Base-by-base conservation (phyloP, 2,113 vertebrate genomes). In the Limnothrissa miodon region DNA sequence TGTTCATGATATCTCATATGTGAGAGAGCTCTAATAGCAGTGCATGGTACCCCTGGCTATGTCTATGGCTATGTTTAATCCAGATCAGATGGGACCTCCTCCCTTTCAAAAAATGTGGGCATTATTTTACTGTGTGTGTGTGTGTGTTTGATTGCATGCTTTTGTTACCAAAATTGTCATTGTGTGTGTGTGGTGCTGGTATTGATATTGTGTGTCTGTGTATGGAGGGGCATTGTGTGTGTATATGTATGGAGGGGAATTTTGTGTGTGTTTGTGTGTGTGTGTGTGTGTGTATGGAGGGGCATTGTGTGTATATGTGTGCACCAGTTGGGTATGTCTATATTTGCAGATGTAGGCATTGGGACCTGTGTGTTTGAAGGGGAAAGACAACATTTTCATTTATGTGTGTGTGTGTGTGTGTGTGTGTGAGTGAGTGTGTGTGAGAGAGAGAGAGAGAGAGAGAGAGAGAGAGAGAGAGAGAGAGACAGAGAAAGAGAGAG, bases 1-100 rank as follows among this genome's bases (percentile, higher is more conserved):
- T 23, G 6, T 23, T 78, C 45, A 82, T 82, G 44, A 74, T 78
- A 78, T 83, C 66, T 78, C 42, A 25, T 74, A 82, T 78, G 66
- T 45, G 48, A 78, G 44, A 39, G 10, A 39, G 70, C 25, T 39
- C 44, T 83, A 83, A 83, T 78, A n/a, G 66, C 78, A 83, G 46
- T 78, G 45, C 66, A 83, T 70, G 6, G n/a, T 45, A 66, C 70
- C 56, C 80, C 36, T 15, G 8, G 46, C 46, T 21, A 19, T 66
- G n/a, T n/a, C n/a, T n/a, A n/a, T n/a, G n/a, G n/a, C n/a, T 66
- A 8, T 13, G n/a, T 29, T 10, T 11, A n/a, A 66, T 66, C 59
- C 25, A 8, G 59, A 29, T 0, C 25, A 59, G n/a, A 6, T 21
- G 5, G 29, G 7, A 66, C n/a, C 9, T 29, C 59, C 29, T 56